Evolutionary conservation across 2,888 invertebrate species (phyloP).

Genomic region (Tenodera sinensis): DNA sequence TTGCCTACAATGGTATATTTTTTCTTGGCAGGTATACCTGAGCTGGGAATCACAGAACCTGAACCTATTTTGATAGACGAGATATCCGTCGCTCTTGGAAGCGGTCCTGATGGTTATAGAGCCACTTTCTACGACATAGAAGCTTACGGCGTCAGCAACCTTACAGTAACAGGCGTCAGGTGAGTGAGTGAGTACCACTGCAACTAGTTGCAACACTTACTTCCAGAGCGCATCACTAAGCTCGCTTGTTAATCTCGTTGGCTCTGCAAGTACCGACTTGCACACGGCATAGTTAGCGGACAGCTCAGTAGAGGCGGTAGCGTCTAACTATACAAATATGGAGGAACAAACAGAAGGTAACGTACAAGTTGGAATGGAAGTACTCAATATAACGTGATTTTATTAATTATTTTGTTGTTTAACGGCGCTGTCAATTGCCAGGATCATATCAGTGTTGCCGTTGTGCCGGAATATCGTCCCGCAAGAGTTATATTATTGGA

Average conservation of each 20-base stretch:
- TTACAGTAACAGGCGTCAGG: constrained; percentile 76
- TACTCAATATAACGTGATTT: no score
- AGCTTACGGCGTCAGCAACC: constrained; percentile 75
- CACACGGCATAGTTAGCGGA: no score
- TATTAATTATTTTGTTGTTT: no score
- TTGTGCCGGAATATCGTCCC: no score
- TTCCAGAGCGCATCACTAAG: background rate
- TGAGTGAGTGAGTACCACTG: constrained; percentile 55
- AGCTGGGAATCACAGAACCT: constrained; percentile 59
- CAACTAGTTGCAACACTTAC: background rate
- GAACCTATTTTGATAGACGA: constrained; percentile 82
- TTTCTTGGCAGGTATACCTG: constrained; percentile 59
- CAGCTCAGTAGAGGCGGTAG: no score
- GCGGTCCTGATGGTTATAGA: constrained; percentile 77
- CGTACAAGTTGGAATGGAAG: no score
- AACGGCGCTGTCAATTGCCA: no score
- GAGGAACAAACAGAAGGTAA: no score
- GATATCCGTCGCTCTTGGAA: constrained; percentile 73
- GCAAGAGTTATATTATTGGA: no score
- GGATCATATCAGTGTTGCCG: no score
- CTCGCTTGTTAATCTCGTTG: background rate
- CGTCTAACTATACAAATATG: no score
- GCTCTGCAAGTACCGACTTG: background rate
- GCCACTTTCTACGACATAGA: constrained; percentile 77
- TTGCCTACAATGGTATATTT: no score